Evolutionary conservation across 2,113 vertebrate genomes (phyloP).

Genomic region (Thamnaconus septentrionalis): DNA sequence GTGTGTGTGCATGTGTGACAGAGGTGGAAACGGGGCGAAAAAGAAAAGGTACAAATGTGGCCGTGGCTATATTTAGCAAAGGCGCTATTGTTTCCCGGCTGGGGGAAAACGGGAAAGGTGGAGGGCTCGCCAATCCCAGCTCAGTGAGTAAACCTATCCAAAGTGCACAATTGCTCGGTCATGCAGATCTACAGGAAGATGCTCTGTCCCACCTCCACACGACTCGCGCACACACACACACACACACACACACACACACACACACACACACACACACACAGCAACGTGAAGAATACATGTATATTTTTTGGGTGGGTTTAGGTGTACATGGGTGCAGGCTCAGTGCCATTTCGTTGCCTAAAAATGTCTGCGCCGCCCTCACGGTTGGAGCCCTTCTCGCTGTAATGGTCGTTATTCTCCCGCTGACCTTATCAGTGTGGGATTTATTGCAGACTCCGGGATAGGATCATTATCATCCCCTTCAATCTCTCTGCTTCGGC

Average conservation of each 20-base stretch:
- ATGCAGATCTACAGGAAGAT: conserved; percentile 27
- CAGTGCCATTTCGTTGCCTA: conserved; percentile 12
- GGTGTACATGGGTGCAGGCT: neutral
- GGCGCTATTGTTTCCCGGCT: conserved; percentile 59
- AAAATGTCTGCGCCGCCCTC: conserved; percentile 25
- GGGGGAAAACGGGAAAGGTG: conserved; percentile 16
- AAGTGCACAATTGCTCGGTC: conserved; percentile 12
- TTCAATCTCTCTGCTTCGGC: conserved; percentile 27
- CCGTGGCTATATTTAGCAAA: conserved; percentile 64
- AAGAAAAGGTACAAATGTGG: conserved; percentile 49
- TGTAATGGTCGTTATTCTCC: conserved; percentile 61
- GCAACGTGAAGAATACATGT: neutral
- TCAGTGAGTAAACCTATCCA: conserved; percentile 33
- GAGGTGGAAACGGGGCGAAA: conserved; percentile 31
- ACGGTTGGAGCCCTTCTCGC: conserved; percentile 41
- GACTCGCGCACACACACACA: conserved; percentile 5
- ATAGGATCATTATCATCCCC: conserved; percentile 41
- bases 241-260: conserved; percentile 8
- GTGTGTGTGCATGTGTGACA: neutral
- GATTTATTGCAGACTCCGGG: conserved; percentile 54
- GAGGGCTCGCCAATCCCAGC: conserved; percentile 28
- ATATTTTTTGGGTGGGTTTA: neutral
- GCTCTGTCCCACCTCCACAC: neutral
- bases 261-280: conserved; percentile 10
- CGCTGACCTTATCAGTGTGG: conserved; percentile 62